Percentiles rank a stretch among this genome's conserved stretches.
phyloP scores from a whole-genome alignment of 92 coral and sea anemone genomes.

The Zoanthus sociatus region DNA sequence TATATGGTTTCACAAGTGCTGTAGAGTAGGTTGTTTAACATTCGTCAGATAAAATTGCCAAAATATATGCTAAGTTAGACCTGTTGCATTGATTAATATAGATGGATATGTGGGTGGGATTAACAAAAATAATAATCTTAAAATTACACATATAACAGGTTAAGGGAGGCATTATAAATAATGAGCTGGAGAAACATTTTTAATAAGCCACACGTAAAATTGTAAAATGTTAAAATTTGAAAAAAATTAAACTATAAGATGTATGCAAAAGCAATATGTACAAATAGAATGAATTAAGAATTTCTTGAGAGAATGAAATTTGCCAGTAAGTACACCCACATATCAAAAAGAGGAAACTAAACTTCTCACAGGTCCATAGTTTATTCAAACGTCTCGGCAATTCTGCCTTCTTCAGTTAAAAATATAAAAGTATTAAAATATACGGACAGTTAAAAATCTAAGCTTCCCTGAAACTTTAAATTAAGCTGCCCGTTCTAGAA shows the following conservation, averaged over 20 bases:
- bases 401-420: not conserved
- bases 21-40: not conserved
- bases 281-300: not conserved
- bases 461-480: not conserved
- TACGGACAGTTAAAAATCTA: too few relatives aligned
- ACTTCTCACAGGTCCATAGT: too few relatives aligned
- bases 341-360: too few relatives aligned
- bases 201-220: not conserved
- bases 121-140: not conserved
- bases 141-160: not conserved
- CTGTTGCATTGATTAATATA: not conserved
- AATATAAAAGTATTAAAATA: not conserved
- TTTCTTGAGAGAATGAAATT: not conserved
- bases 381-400: too few relatives aligned
- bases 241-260: not conserved
- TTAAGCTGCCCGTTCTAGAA: slow-evolving; percentile 7
- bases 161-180: not conserved
- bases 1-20: not conserved
- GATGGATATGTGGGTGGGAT: not conserved
- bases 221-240: slow-evolving; percentile 3
- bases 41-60: not conserved
- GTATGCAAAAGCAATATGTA: not conserved
- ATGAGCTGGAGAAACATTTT: not conserved
- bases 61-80: not conserved
- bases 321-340: too few relatives aligned